phyloP scores from a whole-genome alignment of 2,797 vertebrate species.

The Sphaeramia orbicularis region DNA sequence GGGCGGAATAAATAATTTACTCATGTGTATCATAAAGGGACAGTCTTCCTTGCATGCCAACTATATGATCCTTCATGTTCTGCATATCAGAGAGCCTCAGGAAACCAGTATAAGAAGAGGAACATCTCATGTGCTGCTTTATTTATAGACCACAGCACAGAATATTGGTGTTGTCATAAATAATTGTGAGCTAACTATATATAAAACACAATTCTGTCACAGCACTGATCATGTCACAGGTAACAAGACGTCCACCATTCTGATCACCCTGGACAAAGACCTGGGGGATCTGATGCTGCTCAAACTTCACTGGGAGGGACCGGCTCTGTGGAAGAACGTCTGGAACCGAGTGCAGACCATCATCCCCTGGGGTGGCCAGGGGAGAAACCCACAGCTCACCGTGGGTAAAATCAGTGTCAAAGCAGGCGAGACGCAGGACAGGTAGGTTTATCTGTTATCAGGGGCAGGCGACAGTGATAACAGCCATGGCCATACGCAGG shows the following conservation, averaged over 20 bases:
- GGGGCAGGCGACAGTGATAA: too few species aligned
- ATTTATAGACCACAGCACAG: constrained; percentile 6
- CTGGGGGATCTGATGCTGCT: constrained; percentile 91
- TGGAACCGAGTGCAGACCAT: constrained; percentile 91
- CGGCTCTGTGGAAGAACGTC: constrained; percentile 88
- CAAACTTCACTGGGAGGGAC: constrained; percentile 89
- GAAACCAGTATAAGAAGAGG: constrained; percentile 18
- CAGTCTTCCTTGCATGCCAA: constrained; percentile 29
- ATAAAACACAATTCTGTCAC: constrained; percentile 11
- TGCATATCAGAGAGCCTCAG: constrained; percentile 41
- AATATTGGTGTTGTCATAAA: constrained; percentile 2
- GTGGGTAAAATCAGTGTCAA: constrained; percentile 89
- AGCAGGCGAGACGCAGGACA: constrained; percentile 92
- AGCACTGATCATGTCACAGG: constrained; percentile 87
- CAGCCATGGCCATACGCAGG: too few species aligned
- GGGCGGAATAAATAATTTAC: constrained; percentile 71
- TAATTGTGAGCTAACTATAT: neutral
- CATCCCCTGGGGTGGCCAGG: constrained; percentile 85
- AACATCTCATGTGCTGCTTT: constrained; percentile 28
- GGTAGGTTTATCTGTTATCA: constrained; percentile 77
- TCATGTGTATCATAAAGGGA: constrained; percentile 18
- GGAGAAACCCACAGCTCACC: constrained; percentile 79
- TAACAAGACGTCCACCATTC: constrained; percentile 92
- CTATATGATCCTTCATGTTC: constrained; percentile 37
- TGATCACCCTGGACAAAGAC: constrained; percentile 91